Evolutionary conservation across 2,113 vertebrate genomes (phyloP).

Genomic region (Rhynchomys soricoides): DNA sequence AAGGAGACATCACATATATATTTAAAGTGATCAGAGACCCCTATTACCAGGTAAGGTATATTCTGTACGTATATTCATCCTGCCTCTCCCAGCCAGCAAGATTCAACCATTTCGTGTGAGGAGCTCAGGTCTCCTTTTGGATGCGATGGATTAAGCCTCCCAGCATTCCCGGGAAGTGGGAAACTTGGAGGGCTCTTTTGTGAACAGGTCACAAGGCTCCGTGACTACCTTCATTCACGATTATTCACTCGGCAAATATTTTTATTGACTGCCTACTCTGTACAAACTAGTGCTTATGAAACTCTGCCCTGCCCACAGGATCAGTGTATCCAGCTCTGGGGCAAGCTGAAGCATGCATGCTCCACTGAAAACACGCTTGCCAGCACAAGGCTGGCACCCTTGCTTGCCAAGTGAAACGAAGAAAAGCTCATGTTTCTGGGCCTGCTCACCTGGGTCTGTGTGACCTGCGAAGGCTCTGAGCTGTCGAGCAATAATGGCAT

Average conservation of each 20-base stretch:
- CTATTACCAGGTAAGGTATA: background rate
- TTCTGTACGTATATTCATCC: background rate
- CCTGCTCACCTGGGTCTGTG: background rate
- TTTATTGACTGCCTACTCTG: conserved; percentile 58
- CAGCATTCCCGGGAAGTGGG: background rate
- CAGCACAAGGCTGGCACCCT: background rate
- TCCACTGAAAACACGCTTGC: background rate
- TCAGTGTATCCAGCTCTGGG: background rate
- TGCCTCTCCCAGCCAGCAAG: background rate
- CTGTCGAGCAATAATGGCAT: rapidly evolving
- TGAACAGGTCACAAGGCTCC: background rate
- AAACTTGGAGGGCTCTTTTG: background rate
- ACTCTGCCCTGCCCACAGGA: conserved; percentile 55
- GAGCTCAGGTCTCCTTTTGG: background rate
- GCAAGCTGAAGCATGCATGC: background rate
- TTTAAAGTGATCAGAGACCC: background rate
- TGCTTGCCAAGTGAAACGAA: background rate
- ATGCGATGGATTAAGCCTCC: background rate
- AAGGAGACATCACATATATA: background rate
- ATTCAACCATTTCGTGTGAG: background rate
- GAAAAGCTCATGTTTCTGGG: background rate
- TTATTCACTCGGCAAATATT: conserved; percentile 45
- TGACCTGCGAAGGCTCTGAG: background rate
- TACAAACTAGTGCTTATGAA: background rate
- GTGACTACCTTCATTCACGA: background rate